These are phyloP conservation scores for Apostichopus leukothele DNA, from an alignment of 53 echinoderm and acorn worm genomes.

Conservation along the genomic window DNA sequence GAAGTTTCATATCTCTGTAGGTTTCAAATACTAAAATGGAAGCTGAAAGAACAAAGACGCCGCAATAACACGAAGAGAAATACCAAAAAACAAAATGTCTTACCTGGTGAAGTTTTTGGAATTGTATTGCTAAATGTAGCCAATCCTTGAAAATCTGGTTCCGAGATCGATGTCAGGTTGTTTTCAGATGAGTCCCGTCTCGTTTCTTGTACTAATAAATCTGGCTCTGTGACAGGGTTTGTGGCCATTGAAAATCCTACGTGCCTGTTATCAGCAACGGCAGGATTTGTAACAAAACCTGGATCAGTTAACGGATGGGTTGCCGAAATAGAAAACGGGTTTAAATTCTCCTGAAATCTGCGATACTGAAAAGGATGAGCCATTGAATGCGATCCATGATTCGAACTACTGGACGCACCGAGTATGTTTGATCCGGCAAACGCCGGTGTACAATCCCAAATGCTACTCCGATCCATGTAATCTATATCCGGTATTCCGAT, in stretches of 20 bases:
- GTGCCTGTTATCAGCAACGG: slow-evolving; percentile 26
- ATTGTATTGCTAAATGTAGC: slow-evolving; percentile 42
- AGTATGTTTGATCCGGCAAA: slow-evolving; percentile 39
- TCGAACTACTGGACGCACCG: slow-evolving; percentile 48
- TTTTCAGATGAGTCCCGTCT: slow-evolving; percentile 31
- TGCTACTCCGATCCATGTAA: slow-evolving; percentile 38
- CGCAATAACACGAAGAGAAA: background rate
- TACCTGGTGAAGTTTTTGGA: slow-evolving; percentile 46
- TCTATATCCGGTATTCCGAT: slow-evolving; percentile 45
- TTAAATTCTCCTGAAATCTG: slow-evolving; percentile 46
- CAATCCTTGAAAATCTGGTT: slow-evolving; percentile 46
- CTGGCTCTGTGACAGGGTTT: slow-evolving; percentile 15
- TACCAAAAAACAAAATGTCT: background rate
- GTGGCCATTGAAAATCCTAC: slow-evolving; percentile 41
- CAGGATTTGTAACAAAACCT: slow-evolving; percentile 23
- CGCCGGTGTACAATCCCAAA: slow-evolving; percentile 47
- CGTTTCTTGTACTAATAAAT: slow-evolving; percentile 31
- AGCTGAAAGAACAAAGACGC: background rate
- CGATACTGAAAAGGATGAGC: slow-evolving; percentile 48
- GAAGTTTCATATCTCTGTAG: background rate
- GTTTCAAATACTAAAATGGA: background rate
- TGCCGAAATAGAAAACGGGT: slow-evolving; percentile 47
- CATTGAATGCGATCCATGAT: slow-evolving; percentile 37
- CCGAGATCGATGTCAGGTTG: slow-evolving; percentile 34
- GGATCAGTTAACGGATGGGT: slow-evolving; percentile 38